Evolutionary conservation across 1,140 invertebrate species (phyloP), one percentile per base, ranked within the genome.

Genomic region (Psix sp.): DNA sequence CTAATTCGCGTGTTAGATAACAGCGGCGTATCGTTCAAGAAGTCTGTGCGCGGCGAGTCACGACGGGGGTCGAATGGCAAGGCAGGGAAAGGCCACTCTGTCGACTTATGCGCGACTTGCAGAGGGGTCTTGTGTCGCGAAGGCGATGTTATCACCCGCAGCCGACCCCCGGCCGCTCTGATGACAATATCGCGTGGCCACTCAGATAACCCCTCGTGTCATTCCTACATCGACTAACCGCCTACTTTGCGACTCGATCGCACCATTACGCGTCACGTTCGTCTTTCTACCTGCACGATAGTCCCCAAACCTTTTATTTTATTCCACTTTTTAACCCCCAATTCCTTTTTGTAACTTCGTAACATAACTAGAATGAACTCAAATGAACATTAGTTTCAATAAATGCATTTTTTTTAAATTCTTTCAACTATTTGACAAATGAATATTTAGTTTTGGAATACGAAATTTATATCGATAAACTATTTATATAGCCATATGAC

Each of bases 1-100:
- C 84, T 86, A 86, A 87, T 87, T 87, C 82, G 84, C 84, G 84
- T 87, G 85, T 79, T 70, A 87, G 85, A 86, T 87, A 86, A 86
- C 80, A 76, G 71, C 35, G 60, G 72, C 78, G 77, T 86, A 84
- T 84, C 82, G 82, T 77, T 75, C 72, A 81, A 85, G 77, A 80
- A 79, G 80, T 85, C 82, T 82, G n/a, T n/a, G n/a, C n/a, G 71
- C 76, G 81, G 62, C 82, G 77, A 84, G 83, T 85, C 83, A 86
- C 81, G 79, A 40, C 46, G 70, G 76, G 74, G 76, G 77, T 78
- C 67, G 77, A 15, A 62, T 43, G 73, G 52, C 62, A 42, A 29
- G 79, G 83, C 84, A 84, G 84, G 76, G 79, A 85, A 87, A 85
- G 82, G 82, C 83, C 80, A 80, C 6, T 29, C 77, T 77, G 80